Conservation (phyloP, 2,797 vertebrate genomes). For the Eospalax fontanierii region DNA sequence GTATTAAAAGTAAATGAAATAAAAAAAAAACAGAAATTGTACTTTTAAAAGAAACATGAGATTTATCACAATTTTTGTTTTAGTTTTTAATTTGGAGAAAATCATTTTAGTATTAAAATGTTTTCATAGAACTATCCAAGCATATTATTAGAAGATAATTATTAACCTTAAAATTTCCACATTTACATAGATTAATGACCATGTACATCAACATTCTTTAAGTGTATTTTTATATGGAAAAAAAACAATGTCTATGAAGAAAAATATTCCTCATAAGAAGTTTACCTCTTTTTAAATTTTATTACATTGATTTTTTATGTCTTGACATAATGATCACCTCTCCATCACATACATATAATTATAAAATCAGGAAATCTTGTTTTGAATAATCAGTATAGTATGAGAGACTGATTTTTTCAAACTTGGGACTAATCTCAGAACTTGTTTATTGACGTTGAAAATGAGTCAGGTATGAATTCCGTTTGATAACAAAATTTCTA, state of each 20-base stretch:
- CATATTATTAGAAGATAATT: conserved; percentile 52
- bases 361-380: conserved; percentile 5
- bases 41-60: conserved; percentile 33
- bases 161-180: conserved; percentile 51
- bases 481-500: conserved; percentile 14
- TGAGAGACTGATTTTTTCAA: neutral
- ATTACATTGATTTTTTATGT: conserved; percentile 53
- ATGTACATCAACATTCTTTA: neutral
- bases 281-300: conserved; percentile 58
- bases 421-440: neutral
- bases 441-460: conserved; percentile 36
- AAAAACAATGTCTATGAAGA: neutral
- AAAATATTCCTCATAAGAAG: neutral
- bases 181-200: conserved; percentile 56
- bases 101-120: conserved; percentile 42
- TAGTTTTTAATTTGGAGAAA: conserved; percentile 62
- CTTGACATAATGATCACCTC: conserved; percentile 8
- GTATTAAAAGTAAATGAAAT: conserved; percentile 19
- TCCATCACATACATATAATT: neutral
- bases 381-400: conserved; percentile 45
- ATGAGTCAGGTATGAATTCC: neutral
- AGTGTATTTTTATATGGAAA: neutral
- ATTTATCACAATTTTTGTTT: neutral
- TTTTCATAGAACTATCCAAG: conserved; percentile 63
- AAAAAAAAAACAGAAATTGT: conserved; percentile 25